phyloP scores from a whole-genome alignment of 37 sponge, comb jelly and placozoan genomes.

The Diacarnus erythraeanus region DNA sequence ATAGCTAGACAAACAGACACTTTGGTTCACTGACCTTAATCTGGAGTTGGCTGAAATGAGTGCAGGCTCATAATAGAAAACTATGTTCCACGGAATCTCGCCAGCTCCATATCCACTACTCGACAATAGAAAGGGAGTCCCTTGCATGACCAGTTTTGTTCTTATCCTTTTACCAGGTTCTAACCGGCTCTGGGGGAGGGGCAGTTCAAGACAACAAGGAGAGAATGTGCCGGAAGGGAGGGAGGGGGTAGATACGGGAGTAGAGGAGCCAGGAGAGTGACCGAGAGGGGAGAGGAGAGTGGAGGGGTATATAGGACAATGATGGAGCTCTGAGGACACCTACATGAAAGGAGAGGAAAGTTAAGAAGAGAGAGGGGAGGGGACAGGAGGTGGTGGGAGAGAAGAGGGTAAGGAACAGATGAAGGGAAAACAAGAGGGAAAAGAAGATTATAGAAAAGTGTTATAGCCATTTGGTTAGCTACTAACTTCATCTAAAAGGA shows the following conservation, averaged over 20 bases:
- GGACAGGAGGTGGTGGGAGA: too few species aligned
- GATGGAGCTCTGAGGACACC: background rate
- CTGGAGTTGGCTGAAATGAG: constrained; percentile 32
- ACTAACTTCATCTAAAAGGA: constrained; percentile 39
- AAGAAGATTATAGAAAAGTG: too few species aligned
- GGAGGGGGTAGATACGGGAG: constrained; percentile 4
- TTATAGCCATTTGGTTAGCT: background rate
- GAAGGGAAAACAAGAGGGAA: too few species aligned
- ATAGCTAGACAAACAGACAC: background rate
- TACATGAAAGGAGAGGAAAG: too few species aligned
- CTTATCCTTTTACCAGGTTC: constrained; percentile 46
- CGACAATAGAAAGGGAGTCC: background rate
- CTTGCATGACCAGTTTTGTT: constrained; percentile 16
- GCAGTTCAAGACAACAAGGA: constrained; percentile 30
- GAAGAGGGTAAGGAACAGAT: too few species aligned
- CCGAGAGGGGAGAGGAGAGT: constrained; percentile 16
- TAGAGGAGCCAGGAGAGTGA: constrained; percentile 1
- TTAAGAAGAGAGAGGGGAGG: too few species aligned
- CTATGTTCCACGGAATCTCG: constrained; percentile 39
- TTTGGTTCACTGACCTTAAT: constrained; percentile 21
- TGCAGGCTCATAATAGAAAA: constrained; percentile 47
- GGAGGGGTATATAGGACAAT: constrained; percentile 37
- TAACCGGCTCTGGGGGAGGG: constrained; percentile 40
- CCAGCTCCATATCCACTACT: background rate
- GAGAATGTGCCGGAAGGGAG: background rate